Evolutionary conservation across 2,797 vertebrate species (phyloP).

Genomic region (Leptoclinus maculatus): DNA sequence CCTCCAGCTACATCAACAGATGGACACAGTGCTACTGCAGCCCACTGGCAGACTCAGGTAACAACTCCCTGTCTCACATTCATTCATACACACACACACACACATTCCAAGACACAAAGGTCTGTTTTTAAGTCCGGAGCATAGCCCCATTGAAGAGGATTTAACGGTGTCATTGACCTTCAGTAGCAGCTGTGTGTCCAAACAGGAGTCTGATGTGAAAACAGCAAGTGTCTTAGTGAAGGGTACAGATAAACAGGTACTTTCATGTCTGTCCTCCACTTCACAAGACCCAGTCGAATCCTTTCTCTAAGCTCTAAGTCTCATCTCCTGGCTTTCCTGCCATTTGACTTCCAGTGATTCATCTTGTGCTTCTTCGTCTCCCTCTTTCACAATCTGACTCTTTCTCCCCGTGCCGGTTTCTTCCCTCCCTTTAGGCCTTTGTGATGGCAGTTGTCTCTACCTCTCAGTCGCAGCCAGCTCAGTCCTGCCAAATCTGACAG

Average conservation of each 20-base stretch:
- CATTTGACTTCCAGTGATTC: constrained; percentile 68
- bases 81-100: constrained; percentile 20
- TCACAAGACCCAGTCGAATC: constrained; percentile 43
- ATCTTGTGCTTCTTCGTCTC: constrained; percentile 44
- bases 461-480: constrained; percentile 67
- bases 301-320: constrained; percentile 49
- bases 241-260: constrained; percentile 54
- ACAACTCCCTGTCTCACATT: constrained; percentile 40
- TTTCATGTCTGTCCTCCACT: constrained; percentile 45
- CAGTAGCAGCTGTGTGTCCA: constrained; percentile 35
- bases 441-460: constrained; percentile 64
- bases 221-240: constrained; percentile 40
- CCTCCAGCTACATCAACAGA: constrained; percentile 73
- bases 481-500: constrained; percentile 76
- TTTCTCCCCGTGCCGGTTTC: constrained; percentile 40
- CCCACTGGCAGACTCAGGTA: constrained; percentile 63
- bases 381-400: constrained; percentile 48
- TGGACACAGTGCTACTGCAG: constrained; percentile 63
- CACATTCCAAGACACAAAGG: constrained; percentile 35
- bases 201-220: constrained; percentile 49
- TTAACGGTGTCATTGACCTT: constrained; percentile 46
- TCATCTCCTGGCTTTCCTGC: constrained; percentile 63
- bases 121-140: constrained; percentile 24
- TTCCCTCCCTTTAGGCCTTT: constrained; percentile 60
- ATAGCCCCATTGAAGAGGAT: constrained; percentile 15